Base-by-base conservation (phyloP, 2,797 vertebrate genomes). In the Malacoctenus gilli region DNA sequence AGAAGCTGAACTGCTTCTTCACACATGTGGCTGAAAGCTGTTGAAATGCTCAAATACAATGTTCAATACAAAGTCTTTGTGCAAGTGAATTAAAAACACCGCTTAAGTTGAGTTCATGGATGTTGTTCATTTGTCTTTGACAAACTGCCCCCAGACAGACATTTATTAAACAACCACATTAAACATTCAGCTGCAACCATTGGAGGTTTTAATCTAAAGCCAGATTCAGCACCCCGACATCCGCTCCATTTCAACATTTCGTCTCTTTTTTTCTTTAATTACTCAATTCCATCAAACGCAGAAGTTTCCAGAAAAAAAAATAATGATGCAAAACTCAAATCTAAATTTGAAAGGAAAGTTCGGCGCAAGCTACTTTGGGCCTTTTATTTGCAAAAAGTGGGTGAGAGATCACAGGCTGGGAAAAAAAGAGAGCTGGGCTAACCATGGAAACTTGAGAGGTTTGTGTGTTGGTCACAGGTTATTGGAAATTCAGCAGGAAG, bases 401-500 rank as follows among this genome's bases (percentile, higher is more conserved):
- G 30, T 41, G 60, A 64, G 23, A 48, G 59, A 73, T 55, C 64
- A 50, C 51, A 25, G 48, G 19, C 53, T 40, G 4, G 4, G 4
- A 4, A 23, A 23, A 23, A 23, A 35, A 38, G 57, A 46, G 50
- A 56, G 14, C 51, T 5, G 13, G 10, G 58, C 25, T 74, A 66
- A 56, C 77, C 75, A 84, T 82, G 76, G 79, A 37, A 63, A 83
- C 83, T 50, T 53, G 11, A 66, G 59, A 68, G 56, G 54, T 78
- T 73, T 68, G 16, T 60, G 70, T 13, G 28, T 42, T 79, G 64
- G 79, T 84, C 55, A 67, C 28, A 64, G 49, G 54, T 83, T 79
- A 68, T 73, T 74, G 47, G 62, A 46, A 68, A 75, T 84, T 74
- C 53, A 77, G 50, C 81, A 88, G 81, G 79, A 90, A 87, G 77